A percentile compares a stretch with the other conserved stretches of the same genome.
Evolutionary conservation across 2,797 vertebrate species (phyloP).

Genomic region (Sphenodon punctatus): DNA sequence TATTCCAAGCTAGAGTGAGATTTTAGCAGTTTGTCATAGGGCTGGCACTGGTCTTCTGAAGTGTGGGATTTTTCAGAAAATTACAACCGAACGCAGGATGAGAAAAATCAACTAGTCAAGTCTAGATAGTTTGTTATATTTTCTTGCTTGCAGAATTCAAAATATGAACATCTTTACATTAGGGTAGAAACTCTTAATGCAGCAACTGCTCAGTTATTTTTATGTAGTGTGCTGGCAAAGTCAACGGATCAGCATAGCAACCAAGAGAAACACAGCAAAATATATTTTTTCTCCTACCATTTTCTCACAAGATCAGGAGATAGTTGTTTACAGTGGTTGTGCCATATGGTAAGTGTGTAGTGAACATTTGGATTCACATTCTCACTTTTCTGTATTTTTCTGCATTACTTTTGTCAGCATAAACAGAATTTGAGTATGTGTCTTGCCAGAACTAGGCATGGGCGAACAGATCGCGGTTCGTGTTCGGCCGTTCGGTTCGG

Average conservation of each 20-base stretch:
- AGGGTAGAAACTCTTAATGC: not conserved
- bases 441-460: too few species aligned
- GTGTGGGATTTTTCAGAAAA: too few species aligned
- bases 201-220: not conserved
- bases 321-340: not conserved
- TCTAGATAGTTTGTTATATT: not conserved
- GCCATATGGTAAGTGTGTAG: not conserved
- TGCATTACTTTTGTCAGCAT: not conserved
- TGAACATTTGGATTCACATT: not conserved
- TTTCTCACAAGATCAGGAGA: not conserved
- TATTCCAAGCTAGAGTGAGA: constrained; percentile 35
- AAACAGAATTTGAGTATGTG: not conserved
- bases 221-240: not conserved
- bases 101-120: not conserved
- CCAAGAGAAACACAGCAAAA: not conserved
- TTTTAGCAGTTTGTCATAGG: too few species aligned
- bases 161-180: not conserved
- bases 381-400: not conserved
- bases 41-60: too few species aligned
- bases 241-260: not conserved
- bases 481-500: too few species aligned
- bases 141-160: not conserved
- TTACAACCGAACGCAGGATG: too few species aligned
- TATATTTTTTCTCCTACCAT: not conserved
- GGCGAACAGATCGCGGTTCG: not conserved